phyloP scores from a whole-genome alignment of 2,113 vertebrate genomes.

The Epinephelus fuscoguttatus region DNA sequence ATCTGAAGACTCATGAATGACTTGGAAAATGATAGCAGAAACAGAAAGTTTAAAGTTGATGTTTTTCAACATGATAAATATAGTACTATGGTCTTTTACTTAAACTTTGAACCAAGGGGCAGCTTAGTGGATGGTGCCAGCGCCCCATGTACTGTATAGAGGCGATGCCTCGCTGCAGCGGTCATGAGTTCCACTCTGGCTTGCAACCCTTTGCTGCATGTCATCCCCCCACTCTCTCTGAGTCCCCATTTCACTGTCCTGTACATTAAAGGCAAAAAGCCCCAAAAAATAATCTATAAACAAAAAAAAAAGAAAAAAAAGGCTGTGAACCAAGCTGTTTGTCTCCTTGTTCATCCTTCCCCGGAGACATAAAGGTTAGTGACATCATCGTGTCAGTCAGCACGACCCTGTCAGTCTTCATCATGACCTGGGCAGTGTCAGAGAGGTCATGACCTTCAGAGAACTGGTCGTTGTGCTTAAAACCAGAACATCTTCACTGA shows the following conservation, averaged over 20 bases:
- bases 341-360: conserved; percentile 6
- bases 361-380: conserved; percentile 1
- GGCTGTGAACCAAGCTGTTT: neutral
- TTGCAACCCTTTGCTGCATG: too few relatives aligned
- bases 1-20: neutral
- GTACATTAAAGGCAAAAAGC: too few relatives aligned
- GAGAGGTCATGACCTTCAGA: conserved; percentile 33
- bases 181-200: too few relatives aligned
- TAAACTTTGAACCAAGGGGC: neutral
- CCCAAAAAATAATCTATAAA: too few relatives aligned
- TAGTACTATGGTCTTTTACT: neutral
- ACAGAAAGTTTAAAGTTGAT: neutral
- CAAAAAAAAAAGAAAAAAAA: too few relatives aligned
- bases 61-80: neutral
- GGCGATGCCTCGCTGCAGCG: too few relatives aligned
- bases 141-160: too few relatives aligned
- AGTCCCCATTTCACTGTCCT: too few relatives aligned
- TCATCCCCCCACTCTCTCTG: too few relatives aligned
- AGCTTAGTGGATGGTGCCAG: too few relatives aligned
- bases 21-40: neutral
- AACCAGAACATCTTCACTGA: conserved; percentile 49
- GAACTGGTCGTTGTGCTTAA: conserved; percentile 7
- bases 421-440: conserved; percentile 30
- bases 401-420: conserved; percentile 36
- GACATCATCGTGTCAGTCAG: conserved; percentile 26